Evolutionary conservation across 2,888 invertebrate species (phyloP).

Genomic region (Cosmorhoe ocellata): DNA sequence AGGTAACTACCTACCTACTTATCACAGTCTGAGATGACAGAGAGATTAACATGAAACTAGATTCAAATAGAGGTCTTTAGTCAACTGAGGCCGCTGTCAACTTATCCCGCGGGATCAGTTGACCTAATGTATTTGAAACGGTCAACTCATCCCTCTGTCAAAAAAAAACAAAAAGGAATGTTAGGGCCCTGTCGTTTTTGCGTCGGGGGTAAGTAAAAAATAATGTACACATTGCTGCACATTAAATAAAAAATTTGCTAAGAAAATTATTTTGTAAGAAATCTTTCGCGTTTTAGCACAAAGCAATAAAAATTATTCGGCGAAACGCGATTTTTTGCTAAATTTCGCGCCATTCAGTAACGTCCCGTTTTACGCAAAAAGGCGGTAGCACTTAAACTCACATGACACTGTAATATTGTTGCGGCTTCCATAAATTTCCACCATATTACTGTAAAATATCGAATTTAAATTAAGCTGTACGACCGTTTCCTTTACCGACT

Average conservation of each 20-base stretch:
- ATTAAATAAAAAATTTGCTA: background rate
- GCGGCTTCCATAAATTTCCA: slow-evolving; percentile 40
- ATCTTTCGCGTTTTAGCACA: background rate
- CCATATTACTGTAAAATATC: slow-evolving; percentile 47
- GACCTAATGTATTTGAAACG: too few species aligned
- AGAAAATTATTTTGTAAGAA: background rate
- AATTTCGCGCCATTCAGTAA: slow-evolving; percentile 30
- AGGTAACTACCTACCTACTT: too few species aligned
- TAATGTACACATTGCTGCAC: too few species aligned
- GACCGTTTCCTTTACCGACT: slow-evolving; percentile 36
- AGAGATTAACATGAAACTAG: too few species aligned
- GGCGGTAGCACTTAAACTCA: slow-evolving; percentile 20
- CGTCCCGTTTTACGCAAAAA: slow-evolving; percentile 33
- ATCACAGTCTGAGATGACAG: too few species aligned
- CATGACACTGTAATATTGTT: slow-evolving; percentile 26
- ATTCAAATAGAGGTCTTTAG: too few species aligned
- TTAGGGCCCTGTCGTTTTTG: too few species aligned
- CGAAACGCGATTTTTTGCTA: slow-evolving; percentile 17
- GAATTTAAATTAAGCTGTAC: slow-evolving; percentile 60
- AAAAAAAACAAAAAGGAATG: too few species aligned
- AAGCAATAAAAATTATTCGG: slow-evolving; percentile 20
- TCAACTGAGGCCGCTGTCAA: too few species aligned
- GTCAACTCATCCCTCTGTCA: too few species aligned
- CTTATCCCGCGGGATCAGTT: too few species aligned
- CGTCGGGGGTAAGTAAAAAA: too few species aligned